Evolutionary conservation across 2,113 vertebrate species (phyloP), one percentile per base, ranked within the genome.

Genomic region (Sardina pilchardus): DNA sequence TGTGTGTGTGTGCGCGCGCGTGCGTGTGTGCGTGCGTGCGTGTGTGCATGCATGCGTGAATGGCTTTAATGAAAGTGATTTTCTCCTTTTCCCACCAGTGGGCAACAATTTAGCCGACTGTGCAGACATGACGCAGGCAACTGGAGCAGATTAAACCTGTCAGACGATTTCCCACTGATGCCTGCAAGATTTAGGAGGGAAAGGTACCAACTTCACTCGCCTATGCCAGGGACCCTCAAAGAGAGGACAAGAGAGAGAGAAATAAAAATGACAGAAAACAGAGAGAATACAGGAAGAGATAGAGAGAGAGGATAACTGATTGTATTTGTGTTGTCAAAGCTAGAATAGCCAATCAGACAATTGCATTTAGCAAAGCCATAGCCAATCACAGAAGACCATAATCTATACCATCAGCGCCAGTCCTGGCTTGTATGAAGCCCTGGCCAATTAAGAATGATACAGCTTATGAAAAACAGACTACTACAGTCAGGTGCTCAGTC

Each of bases 91-190:
- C 94, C 99, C 96, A 95, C 94, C 97, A 99, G 98, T 97, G 96
- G 96, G 90, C 96, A 97, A 96, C 97, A 98, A 95, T 98, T 98
- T 97, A 98, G 95, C 95, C 97, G 97, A 97, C 97, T 99, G 97
- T 97, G 94, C 96, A 97, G 96, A 91, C 97, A 98, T 96, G 97
- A 98, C 91, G 94, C 96, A 96, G 95, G 96, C 96, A 99, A 99
- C 96, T 98, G 97, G 98, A 99, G 95, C 94, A 94, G 97, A 94
- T 95, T 96, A 75, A 75, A 75, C 67, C 67, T 75, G 97, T 97
- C 93, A 92, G 96, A 98, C 94, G 96, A 97, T 88, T 96, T 96
- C 96, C 95, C 96, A 95, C 94, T 96, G 96, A 98, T 96, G 96
- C 97, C 94, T 92, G 94, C 96, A 96, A 97, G 96, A 97, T 96